Conservation (phyloP, 1,140 invertebrate species). For the Mamestra configurata region DNA sequence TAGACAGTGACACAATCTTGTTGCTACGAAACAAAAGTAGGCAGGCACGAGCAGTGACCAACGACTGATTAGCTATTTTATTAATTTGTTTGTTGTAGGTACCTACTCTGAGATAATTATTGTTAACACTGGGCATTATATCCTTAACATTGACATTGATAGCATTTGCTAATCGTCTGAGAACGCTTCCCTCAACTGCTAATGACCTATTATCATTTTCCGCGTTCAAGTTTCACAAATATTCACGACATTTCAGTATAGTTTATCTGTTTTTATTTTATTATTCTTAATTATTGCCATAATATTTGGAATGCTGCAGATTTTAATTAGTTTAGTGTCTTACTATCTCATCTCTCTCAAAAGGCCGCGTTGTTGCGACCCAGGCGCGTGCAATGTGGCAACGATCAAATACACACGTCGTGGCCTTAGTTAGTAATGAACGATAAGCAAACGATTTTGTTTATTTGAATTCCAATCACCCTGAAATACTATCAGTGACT, state of each 20-base stretch:
- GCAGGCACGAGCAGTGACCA: not conserved
- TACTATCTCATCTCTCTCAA: not conserved
- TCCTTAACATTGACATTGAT: constrained; percentile 50
- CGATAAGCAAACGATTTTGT: constrained; percentile 20
- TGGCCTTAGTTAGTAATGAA: not conserved
- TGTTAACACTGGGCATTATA: constrained; percentile 28
- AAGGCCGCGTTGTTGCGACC: constrained; percentile 8
- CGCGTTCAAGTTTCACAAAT: not conserved
- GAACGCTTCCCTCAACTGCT: constrained; percentile 26
- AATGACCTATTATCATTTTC: constrained; percentile 27
- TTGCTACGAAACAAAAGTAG: constrained; percentile 23
- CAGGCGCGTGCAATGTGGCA: not conserved
- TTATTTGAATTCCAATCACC: constrained; percentile 18
- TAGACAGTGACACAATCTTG: constrained; percentile 2
- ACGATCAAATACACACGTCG: not conserved
- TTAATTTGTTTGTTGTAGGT: not conserved
- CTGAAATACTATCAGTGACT: not conserved
- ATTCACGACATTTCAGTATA: not conserved
- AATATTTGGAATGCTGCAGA: not conserved
- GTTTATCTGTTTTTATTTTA: constrained; percentile 11
- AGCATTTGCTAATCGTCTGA: constrained; percentile 10
- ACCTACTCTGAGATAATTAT: constrained; percentile 1
- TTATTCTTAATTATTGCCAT: not conserved
- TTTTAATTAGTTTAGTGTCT: constrained; percentile 22
- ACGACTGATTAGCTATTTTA: constrained; percentile 16